Conservation (phyloP, 2,888 invertebrate species). For the Mythimna loreyi region DNA sequence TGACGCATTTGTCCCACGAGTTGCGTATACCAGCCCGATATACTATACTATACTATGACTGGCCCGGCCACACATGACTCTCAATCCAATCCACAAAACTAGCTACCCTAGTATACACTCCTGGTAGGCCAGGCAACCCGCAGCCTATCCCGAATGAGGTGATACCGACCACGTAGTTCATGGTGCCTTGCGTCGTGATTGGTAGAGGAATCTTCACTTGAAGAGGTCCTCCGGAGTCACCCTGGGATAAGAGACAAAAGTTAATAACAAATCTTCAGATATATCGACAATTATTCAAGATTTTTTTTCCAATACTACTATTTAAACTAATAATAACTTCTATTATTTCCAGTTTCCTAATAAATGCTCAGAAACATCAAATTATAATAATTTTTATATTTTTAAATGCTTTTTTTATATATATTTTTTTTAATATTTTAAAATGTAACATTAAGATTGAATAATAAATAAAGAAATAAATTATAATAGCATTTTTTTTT, state of each 20-base stretch:
- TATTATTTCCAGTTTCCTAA: background rate
- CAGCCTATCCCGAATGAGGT: conserved; percentile 81
- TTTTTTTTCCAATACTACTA: too few species aligned
- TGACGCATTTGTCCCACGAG: too few species aligned
- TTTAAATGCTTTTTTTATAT: too few species aligned
- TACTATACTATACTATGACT: background rate
- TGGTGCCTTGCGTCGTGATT: conserved; percentile 58
- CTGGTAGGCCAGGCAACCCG: conserved; percentile 73
- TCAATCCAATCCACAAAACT: conserved; percentile 83
- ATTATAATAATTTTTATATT: too few species aligned
- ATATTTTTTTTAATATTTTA: too few species aligned
- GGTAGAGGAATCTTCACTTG: conserved; percentile 77
- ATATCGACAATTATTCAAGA: too few species aligned
- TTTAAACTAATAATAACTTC: too few species aligned
- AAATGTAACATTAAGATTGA: too few species aligned
- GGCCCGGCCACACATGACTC: conserved; percentile 75
- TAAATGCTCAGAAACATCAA: too few species aligned
- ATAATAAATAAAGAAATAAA: too few species aligned
- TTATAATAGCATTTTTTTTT: too few species aligned
- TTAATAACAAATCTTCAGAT: background rate
- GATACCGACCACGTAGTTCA: conserved; percentile 79
- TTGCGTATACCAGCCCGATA: too few species aligned
- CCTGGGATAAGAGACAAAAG: conserved; percentile 79
- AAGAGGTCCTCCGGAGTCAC: conserved; percentile 94
- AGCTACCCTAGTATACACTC: conserved; percentile 80